A percentile compares a stretch with the other conserved stretches of the same genome.
Evolutionary conservation across 2,888 invertebrate genomes (phyloP).

Genomic region (Calephelis perditalis): DNA sequence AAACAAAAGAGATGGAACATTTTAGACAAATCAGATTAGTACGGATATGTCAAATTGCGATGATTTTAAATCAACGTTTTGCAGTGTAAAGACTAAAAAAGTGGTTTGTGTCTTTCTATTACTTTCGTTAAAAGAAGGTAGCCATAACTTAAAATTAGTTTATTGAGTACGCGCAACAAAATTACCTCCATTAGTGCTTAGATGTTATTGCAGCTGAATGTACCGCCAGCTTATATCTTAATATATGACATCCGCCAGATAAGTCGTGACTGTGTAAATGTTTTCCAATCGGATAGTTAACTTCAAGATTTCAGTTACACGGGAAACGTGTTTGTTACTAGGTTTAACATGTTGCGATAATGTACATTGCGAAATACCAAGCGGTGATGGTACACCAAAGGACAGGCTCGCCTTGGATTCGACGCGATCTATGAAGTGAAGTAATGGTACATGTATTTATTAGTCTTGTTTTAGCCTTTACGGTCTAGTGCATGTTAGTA

Average conservation of each 20-base stretch:
- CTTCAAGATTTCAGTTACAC: conserved; percentile 11
- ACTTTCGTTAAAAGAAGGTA: too few species aligned
- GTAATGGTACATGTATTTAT: conserved; percentile 5
- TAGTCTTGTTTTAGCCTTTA: neutral
- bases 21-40: too few species aligned
- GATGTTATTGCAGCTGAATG: neutral
- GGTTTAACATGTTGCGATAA: conserved; percentile 7
- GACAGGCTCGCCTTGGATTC: conserved; percentile 12
- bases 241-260: conserved; percentile 1
- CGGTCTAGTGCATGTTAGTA: neutral
- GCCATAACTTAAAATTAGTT: too few species aligned
- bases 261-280: conserved; percentile 8
- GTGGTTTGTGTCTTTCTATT: too few species aligned
- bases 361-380: conserved; percentile 1
- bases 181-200: too few species aligned
- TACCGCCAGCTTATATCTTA: conserved; percentile 4
- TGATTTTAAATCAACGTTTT: too few species aligned
- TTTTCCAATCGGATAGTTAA: conserved; percentile 11
- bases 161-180: too few species aligned
- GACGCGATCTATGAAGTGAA: conserved; percentile 4
- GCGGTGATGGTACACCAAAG: conserved; percentile 8
- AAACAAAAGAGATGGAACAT: too few species aligned
- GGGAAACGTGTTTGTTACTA: conserved; percentile 6
- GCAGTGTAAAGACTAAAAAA: too few species aligned
- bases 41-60: too few species aligned